phyloP scores from a whole-genome alignment of 1,140 invertebrate species.

The Meloidogyne hapla region DNA sequence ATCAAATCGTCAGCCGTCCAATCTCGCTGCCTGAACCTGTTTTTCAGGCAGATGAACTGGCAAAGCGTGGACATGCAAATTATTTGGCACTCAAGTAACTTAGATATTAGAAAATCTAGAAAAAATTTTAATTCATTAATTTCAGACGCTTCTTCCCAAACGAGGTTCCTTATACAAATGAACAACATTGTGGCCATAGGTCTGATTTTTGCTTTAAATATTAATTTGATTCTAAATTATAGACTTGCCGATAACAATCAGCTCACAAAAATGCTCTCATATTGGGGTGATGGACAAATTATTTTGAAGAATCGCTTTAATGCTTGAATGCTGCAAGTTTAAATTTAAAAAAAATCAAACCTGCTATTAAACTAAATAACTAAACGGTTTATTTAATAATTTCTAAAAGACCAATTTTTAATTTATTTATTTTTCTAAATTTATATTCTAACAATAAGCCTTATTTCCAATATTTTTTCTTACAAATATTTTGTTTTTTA shows the following conservation, averaged over 20 bases:
- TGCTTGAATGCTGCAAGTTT: background rate
- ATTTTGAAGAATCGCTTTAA: slow-evolving; percentile 17
- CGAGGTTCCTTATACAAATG: slow-evolving; percentile 12
- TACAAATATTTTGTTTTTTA: background rate
- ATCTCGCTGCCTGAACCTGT: slow-evolving; percentile 26
- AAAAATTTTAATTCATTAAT: slow-evolving; percentile 9
- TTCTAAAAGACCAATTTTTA: background rate
- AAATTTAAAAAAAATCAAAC: no score
- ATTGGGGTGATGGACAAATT: slow-evolving; percentile 22
- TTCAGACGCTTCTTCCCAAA: slow-evolving; percentile 21
- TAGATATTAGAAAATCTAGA: background rate
- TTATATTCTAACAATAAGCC: background rate
- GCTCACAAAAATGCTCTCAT: slow-evolving; percentile 13
- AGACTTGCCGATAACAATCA: background rate
- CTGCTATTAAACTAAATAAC: no score
- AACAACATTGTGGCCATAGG: background rate
- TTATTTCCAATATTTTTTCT: background rate
- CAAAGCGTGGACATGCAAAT: slow-evolving; percentile 22
- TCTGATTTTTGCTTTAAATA: slow-evolving; percentile 14
- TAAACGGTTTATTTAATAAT: background rate
- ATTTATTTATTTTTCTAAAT: background rate
- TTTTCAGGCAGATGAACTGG: slow-evolving; percentile 30
- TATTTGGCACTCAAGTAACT: slow-evolving; percentile 19
- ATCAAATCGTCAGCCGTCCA: slow-evolving; percentile 42
- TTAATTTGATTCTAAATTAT: background rate